Base-by-base conservation (phyloP, 1,140 invertebrate genomes). In the Tetramorium alpestre region DNA sequence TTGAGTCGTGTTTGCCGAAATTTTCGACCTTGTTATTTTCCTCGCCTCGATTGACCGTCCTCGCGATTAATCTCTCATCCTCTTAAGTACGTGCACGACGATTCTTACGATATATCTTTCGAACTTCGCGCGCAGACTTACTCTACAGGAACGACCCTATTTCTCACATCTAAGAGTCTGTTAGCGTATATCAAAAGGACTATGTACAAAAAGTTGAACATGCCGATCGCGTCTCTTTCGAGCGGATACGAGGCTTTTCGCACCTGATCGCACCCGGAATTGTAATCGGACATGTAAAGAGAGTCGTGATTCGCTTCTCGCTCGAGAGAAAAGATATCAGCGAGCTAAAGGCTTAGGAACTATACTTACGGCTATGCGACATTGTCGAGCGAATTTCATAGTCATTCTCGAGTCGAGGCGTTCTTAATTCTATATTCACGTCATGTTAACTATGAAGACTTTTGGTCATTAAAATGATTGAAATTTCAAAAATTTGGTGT, bases 291-390 rank as follows among this genome's bases (percentile, higher is more conserved):
- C 25, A 25, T 62, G 54, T 44, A 25, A 41, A 64, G 49, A 18
- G 38, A 33, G 8, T 28, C 44, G 41, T 22, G 44, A 6, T 22
- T 38, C 33, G 16, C 22, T 62, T 75, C 5, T 10, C 22, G 38
- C 44, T 54, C 58, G 67, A 72, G 49, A 65, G 33, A 72, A 60
- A 65, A 25, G 62, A 33, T 18, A 54, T 25, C 72, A 28, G 49
- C 47, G 18, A 65, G 54, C 38, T 72, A 65, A 75, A 90, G 91
- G 86, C 91, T 94, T 94, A 94, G 93, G 93, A 94, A 94, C 93
- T 94, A 95, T 93, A 86, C 93, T 95, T 95, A 95, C 92, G 92
- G 89, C 88, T 93, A 92, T 77, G 87, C 90, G 91, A 91, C 91
- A 90, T 91, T 90, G 89, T 82, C 77, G 62, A 80, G 70, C 70